Base-by-base conservation (phyloP, 2,888 invertebrate species). In the Macrosoma leucophasiata region DNA sequence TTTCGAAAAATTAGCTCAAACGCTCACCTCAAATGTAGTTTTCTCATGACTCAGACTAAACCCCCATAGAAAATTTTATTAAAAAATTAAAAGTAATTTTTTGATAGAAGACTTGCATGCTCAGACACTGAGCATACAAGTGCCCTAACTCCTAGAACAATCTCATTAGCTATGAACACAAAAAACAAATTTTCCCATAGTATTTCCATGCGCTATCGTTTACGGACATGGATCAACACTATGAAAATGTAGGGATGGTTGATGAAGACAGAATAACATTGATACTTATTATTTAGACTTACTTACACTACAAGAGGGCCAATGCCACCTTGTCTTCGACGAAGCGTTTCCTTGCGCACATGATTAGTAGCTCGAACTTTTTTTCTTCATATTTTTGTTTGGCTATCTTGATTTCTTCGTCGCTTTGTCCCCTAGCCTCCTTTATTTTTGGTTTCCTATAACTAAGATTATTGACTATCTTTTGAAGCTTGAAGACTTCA, bases 1-100 rank as follows among this genome's bases (percentile, higher is more conserved):
- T 29, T 29, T 21, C 21, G 21, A 13, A 29, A 29, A 29, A 13
- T 29, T 21, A 29, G 21, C 20, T 13, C 21, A 13, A 29, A 29
- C 21, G 29, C 29, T 29, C 29, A 29, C 29, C 29, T 29, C 29
- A 29, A 29, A 29, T 21, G 14, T 29, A 29, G 20, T 29, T 29
- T 5, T 21, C 29, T 29, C 29, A 29, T 21, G 10, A 3, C 10
- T 29, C 9, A n/a, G 20, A 29, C 21, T 12, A 21, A 29, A 29
- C 20, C n/a, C n/a, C n/a, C n/a, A n/a, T n/a, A n/a, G n/a, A n/a
- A n/a, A 17, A 13, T 29, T 29, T 12, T 21, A 21, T 14, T 21
- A n/a, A n/a, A n/a, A n/a, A n/a, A n/a, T n/a, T n/a, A n/a, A n/a
- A n/a, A 29, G 13, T 13, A 13, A 29, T 21, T 29, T 21, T 9